phyloP scores from a whole-genome alignment of 2,797 vertebrate genomes.

The Characodon lateralis region DNA sequence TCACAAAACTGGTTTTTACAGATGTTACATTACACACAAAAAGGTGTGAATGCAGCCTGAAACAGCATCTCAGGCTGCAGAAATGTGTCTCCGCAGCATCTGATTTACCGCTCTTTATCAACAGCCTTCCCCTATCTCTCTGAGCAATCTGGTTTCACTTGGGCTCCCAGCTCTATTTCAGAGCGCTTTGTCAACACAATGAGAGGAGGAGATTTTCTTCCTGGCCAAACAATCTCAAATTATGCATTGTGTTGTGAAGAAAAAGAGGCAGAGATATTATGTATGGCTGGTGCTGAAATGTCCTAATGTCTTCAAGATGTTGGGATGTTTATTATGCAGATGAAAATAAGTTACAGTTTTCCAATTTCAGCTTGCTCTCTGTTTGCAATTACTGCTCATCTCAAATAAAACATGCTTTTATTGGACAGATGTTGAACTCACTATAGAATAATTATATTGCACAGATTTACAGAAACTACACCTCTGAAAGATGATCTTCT shows the following conservation, averaged over 20 bases:
- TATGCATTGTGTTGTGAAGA: constrained; percentile 62
- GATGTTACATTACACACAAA: constrained; percentile 33
- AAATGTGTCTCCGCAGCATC: constrained; percentile 43
- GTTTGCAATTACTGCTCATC: constrained; percentile 36
- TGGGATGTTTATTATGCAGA: constrained; percentile 48
- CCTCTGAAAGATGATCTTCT: too few species aligned
- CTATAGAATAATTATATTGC: neutral
- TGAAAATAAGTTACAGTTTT: constrained; percentile 51
- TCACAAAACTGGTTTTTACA: constrained; percentile 36
- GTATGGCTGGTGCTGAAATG: constrained; percentile 57
- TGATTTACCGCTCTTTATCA: constrained; percentile 68
- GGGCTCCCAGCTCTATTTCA: constrained; percentile 65
- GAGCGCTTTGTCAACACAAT: constrained; percentile 71
- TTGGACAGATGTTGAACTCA: constrained; percentile 10
- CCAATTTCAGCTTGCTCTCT: constrained; percentile 26
- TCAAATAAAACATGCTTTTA: constrained; percentile 6
- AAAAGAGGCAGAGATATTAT: constrained; percentile 51
- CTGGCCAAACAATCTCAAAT: constrained; percentile 51
- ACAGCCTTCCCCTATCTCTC: constrained; percentile 59
- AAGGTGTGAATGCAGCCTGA: constrained; percentile 55
- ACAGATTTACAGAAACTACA: too few species aligned
- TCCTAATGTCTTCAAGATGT: constrained; percentile 76
- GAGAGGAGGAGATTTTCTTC: constrained; percentile 63
- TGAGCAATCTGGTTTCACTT: constrained; percentile 74
- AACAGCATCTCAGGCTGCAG: constrained; percentile 48